Evolutionary conservation across 2,797 vertebrate genomes (phyloP).

Genomic region (Argentina silus): DNA sequence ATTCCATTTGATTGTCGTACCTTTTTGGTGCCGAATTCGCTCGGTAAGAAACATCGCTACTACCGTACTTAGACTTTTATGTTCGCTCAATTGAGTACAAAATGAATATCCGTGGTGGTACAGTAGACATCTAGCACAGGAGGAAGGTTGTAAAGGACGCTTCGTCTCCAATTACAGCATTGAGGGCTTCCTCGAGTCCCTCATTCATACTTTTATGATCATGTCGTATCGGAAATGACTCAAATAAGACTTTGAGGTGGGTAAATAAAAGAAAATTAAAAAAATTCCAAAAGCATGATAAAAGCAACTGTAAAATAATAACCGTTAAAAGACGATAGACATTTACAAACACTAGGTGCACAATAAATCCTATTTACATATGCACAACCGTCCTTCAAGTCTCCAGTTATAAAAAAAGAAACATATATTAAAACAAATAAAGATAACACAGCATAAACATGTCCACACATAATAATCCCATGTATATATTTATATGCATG

Average conservation of each 20-base stretch:
- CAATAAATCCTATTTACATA: constrained; percentile 92
- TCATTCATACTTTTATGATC: constrained; percentile 1
- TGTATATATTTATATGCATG: constrained; percentile 78
- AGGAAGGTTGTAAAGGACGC: not conserved
- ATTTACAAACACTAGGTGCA: constrained; percentile 90
- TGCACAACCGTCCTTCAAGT: constrained; percentile 98
- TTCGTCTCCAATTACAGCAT: not conserved
- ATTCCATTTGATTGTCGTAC: not conserved
- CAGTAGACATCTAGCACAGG: not conserved
- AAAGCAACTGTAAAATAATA: constrained; percentile 67
- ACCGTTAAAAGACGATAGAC: constrained; percentile 78
- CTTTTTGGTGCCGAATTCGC: not conserved
- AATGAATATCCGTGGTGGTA: not conserved
- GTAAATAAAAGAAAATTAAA: constrained; percentile 40
- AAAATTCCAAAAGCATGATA: constrained; percentile 58
- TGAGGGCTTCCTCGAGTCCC: not conserved
- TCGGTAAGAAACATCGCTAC: not conserved
- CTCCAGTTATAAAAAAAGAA: constrained; percentile 88
- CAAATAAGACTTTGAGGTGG: constrained; percentile 22
- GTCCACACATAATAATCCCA: constrained; percentile 80
- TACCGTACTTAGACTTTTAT: not conserved
- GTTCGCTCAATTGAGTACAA: not conserved
- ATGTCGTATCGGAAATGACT: constrained; percentile 17
- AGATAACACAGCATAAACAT: constrained; percentile 85
- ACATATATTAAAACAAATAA: constrained; percentile 63